Conservation (phyloP, 1,140 invertebrate genomes). For the Sitobion miscanthi region DNA sequence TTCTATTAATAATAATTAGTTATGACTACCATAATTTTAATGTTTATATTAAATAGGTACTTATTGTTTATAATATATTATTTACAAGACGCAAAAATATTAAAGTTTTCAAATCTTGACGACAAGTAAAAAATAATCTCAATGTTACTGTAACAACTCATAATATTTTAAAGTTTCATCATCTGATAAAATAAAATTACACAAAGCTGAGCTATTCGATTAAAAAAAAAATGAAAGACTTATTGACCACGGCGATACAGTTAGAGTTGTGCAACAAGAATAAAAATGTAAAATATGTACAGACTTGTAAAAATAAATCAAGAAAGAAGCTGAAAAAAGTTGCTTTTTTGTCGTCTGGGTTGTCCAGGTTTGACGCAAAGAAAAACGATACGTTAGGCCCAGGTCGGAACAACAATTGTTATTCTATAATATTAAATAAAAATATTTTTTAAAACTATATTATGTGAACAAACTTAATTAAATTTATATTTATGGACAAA, state of each 20-base stretch:
- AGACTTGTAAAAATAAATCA: neutral
- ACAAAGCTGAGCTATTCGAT: neutral
- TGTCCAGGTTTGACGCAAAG: neutral
- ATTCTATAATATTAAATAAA: neutral
- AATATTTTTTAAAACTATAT: neutral
- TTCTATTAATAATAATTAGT: too few relatives aligned
- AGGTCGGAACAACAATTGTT: neutral
- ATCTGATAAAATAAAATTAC: too few relatives aligned
- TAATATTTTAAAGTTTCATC: too few relatives aligned
- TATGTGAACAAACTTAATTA: too few relatives aligned
- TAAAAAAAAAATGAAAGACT: neutral
- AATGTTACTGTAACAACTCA: too few relatives aligned
- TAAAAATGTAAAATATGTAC: neutral
- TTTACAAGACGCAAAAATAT: too few relatives aligned
- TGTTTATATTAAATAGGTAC: too few relatives aligned
- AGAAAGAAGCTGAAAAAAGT: neutral
- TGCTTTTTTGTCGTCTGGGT: conserved; percentile 21
- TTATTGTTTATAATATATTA: too few relatives aligned
- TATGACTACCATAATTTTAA: too few relatives aligned
- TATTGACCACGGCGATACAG: neutral
- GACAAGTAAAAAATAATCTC: too few relatives aligned
- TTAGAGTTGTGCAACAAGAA: neutral
- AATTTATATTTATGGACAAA: too few relatives aligned
- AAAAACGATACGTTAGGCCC: neutral
- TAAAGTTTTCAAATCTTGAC: too few relatives aligned